Evolutionary conservation across 2,888 invertebrate genomes (phyloP), one percentile per base, ranked within the genome.

Genomic region (Drosophila seclusa): DNA sequence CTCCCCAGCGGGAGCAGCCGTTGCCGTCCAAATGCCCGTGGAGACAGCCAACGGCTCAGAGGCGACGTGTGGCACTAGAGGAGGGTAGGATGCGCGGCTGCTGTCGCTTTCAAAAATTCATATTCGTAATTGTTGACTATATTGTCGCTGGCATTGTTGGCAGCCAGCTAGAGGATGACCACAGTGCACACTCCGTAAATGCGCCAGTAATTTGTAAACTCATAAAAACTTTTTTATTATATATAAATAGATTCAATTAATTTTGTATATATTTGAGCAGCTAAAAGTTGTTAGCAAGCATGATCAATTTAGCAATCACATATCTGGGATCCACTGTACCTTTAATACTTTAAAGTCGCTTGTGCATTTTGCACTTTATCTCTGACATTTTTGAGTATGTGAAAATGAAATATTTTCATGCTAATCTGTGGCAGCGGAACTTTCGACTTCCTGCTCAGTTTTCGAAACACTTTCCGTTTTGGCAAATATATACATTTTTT

Each of bases 111-210:
- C 89, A 87, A 87, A 90, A 87, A 87, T 88, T 90, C 90, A 86
- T 88, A 87, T 90, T 86, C 89, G 87, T 87, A 87, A 87, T 87
- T 87, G 87, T 90, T 87, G 90, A 88, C 90, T 88, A 77, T 86
- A 88, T 90, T 87, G 90, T 88, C 90, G 86, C 69, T 80, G 68
- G 68, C 70, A 57, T 53, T 60, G 84, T 68, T 80, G 83, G 57
- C 69, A 62, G 24, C 65, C 36, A 52, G 54, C 32, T 65, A 49
- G 52, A 64, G 75, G 53, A 68, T 32, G 38, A 42, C 40, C 54
- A 73, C 88, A 86, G 89, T 59, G 4, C 13, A 16, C 67, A 58
- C 77, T 73, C 65, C 40, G 21, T 74, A 87, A 70, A 16, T 34
- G 53, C 32, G 38, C 69, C 52, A 18, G 32, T 54, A 49, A 58